phyloP scores from a whole-genome alignment of 2,888 invertebrate genomes.

The Caenorhabditis sp. region DNA sequence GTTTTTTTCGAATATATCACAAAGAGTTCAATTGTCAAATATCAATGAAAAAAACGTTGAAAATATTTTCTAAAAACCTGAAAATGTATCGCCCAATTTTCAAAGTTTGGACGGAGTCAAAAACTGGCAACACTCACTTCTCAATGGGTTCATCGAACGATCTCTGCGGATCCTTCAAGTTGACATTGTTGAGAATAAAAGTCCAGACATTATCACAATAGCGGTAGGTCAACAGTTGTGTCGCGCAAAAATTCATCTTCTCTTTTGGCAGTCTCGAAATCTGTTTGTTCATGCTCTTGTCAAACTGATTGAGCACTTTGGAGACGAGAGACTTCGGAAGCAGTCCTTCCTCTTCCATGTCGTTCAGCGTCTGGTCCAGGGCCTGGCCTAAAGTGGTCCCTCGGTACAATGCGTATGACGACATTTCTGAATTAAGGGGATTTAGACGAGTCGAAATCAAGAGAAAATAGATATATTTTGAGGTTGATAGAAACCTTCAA shows the following conservation, averaged over 20 bases:
- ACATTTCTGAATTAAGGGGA: constrained; percentile 37
- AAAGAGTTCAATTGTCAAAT: no score
- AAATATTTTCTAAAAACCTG: background rate
- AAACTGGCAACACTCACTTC: constrained; percentile 51
- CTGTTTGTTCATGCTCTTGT: constrained; percentile 96
- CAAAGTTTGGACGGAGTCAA: background rate
- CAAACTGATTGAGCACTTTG: constrained; percentile 96
- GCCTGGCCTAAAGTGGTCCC: constrained; percentile 98
- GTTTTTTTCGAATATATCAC: no score
- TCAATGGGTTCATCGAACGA: constrained; percentile 62
- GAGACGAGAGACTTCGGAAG: constrained; percentile 46
- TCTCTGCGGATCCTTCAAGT: constrained; percentile 87
- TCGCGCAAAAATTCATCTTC: constrained; percentile 94
- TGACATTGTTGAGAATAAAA: constrained; percentile 97
- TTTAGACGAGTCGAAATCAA: background rate
- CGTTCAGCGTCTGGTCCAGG: constrained; percentile 96
- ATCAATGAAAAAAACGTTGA: no score
- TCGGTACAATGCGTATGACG: constrained; percentile 94
- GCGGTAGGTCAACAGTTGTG: constrained; percentile 85
- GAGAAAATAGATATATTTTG: background rate
- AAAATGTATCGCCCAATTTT: no score
- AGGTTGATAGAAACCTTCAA: background rate
- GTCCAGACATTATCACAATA: constrained; percentile 99
- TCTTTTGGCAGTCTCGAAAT: constrained; percentile 92
- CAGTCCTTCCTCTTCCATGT: constrained; percentile 86